Base-by-base conservation (phyloP, 2,797 vertebrate species). In the Echiichthys vipera region DNA sequence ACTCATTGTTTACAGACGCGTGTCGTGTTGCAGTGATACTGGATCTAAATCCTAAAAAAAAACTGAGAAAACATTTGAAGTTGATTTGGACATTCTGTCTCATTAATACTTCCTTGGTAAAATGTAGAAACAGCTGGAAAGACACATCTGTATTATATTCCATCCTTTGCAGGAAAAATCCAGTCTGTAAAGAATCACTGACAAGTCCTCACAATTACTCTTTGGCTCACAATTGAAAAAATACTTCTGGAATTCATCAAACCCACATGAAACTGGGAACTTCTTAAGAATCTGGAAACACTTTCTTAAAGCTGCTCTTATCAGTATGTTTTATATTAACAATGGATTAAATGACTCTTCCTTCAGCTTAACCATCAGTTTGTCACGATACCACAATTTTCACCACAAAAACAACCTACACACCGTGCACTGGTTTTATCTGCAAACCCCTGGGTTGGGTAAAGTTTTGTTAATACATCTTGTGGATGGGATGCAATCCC, bases 91-190 rank as follows among this genome's bases (percentile, higher is more conserved):
- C 57, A 65, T 20, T 55, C 36, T 36, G 46, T 22, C 40, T 71
- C 57, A 43, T 71, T 56, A 57, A 40, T 49, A 29, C 22, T 27
- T 65, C 58, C 18, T 37, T 55, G 50, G 65, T 64, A 50, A 75
- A 70, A 61, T 54, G 25, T 46, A 53, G 65, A 65, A 55, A 78
- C 79, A 71, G 50, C 46, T 74, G 43, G 34, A 74, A 39, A 65
- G 62, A 55, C 73, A 75, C 85, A 86, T 85, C 75, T 78, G 80
- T 71, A 57, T 53, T 56, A 59, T 58, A 57, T 89, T 75, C 84
- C 36, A 65, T 53, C 30, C 20, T 29, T 36, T 36, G 57, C 18
- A 70, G 47, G 47, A 25, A 55, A 49, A 29, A 63, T 5, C 22
- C 65, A 17, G 63, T 47, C 76, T 74, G 76, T 43, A 40, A 39